Evolutionary conservation across 2,797 vertebrate species (phyloP), one percentile per base, ranked within the genome.

Genomic region (Pipistrellus kuhlii): DNA sequence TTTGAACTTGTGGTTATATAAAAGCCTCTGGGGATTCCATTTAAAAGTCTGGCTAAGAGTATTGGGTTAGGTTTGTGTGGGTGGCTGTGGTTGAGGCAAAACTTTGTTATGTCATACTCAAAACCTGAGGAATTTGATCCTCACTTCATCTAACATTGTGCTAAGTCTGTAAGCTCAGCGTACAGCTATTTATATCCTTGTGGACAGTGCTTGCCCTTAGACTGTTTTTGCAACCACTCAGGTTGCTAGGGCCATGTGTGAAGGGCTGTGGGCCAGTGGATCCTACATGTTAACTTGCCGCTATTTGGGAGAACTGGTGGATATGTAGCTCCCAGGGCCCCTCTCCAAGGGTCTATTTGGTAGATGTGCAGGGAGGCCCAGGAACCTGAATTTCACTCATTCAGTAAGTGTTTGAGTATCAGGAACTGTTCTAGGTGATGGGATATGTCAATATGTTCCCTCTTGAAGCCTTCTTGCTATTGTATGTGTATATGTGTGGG

Each of bases 1-100:
- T 88, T 81, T 91, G 73, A 81, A 81, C 84, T 48, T 77, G 80
- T 66, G 53, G 87, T 85, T 88, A 41, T 13, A 51, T 73, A 77
- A 81, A 92, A 66, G 11, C 17, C 41, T 15, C 46, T 53, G n/a
- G 75, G 84, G n/a, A 76, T 93, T 38, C 32, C 82, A 44, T 90
- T 94, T 88, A 66, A 76, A 88, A 82, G 41, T 11, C 86, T 66
- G 32, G 32, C 68, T 72, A 44, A 85, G 62, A 69, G 27, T 57
- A 46, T 41, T 81, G 25, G 84, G 44, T 84, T 85, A 38, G 18
- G 48, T 91, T 88, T 94, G 53, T 93, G 38, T 82, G 53, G 15
- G 68, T 93, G 53, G 17, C 59, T 93, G 38, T 23, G 32, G 68
- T 38, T n/a, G 59, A 94, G 68, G 32, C 53, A 88, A 48, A 85